phyloP scores from a whole-genome alignment of 2,113 vertebrate genomes.

The Elanus axillaris region DNA sequence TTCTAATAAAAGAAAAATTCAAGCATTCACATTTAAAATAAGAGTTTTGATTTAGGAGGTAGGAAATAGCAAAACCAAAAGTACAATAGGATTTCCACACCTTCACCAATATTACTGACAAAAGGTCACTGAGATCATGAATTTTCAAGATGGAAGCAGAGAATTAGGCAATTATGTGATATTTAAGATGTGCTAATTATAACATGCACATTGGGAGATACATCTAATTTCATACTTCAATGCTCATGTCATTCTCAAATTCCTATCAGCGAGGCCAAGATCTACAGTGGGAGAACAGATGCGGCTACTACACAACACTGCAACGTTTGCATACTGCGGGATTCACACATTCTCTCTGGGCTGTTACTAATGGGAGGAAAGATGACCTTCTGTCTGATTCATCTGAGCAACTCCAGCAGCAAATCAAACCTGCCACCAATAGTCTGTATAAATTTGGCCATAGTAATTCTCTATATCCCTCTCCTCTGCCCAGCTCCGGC shows the following conservation, averaged over 20 bases:
- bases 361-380: neutral
- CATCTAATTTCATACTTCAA: neutral
- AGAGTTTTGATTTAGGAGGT: neutral
- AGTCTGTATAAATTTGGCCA: neutral
- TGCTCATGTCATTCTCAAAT: neutral
- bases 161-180: neutral
- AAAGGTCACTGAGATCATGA: neutral
- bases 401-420: neutral
- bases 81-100: neutral
- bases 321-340: rapidly evolving
- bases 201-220: neutral
- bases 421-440: neutral
- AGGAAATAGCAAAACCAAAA: neutral
- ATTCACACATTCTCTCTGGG: neutral
- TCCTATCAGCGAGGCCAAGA: neutral
- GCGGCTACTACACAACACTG: neutral
- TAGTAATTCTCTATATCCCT: neutral
- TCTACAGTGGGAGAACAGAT: rapidly evolving
- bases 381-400: neutral
- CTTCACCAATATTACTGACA: neutral
- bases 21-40: neutral
- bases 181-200: neutral
- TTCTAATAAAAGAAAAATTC: conserved; percentile 60
- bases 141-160: neutral
- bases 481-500: neutral